phyloP scores from a whole-genome alignment of 2,888 invertebrate species.

The Cabera pusaria region DNA sequence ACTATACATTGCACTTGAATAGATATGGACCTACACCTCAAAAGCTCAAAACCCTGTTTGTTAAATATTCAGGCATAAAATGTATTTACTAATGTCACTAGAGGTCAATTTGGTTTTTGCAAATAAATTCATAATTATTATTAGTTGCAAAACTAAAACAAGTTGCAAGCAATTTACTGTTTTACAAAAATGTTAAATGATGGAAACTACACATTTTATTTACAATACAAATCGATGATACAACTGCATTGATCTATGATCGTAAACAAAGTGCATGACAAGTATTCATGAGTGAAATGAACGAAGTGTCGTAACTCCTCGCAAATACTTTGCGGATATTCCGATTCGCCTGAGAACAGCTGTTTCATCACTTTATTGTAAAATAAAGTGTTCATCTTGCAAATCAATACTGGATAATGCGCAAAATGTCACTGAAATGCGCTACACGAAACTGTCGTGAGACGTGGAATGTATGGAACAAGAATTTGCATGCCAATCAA shows the following conservation, averaged over 20 bases:
- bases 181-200: too few relatives aligned
- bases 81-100: too few relatives aligned
- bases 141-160: too few relatives aligned
- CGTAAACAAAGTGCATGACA: slow-evolving; percentile 9
- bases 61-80: too few relatives aligned
- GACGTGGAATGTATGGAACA: slow-evolving; percentile 49
- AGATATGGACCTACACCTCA: too few relatives aligned
- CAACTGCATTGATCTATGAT: slow-evolving; percentile 16
- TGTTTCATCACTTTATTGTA: slow-evolving; percentile 70
- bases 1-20: too few relatives aligned
- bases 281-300: slow-evolving; percentile 26
- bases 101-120: too few relatives aligned
- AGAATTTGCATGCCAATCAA: slow-evolving; percentile 66
- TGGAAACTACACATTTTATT: too few relatives aligned
- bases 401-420: slow-evolving; percentile 80
- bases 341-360: slow-evolving; percentile 57
- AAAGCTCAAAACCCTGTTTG: too few relatives aligned
- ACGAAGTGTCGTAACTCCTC: slow-evolving; percentile 45
- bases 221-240: too few relatives aligned
- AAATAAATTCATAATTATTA: too few relatives aligned
- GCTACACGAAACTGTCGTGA: slow-evolving; percentile 54
- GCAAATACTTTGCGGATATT: slow-evolving; percentile 38
- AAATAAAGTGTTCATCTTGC: slow-evolving; percentile 68
- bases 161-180: too few relatives aligned
- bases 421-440: slow-evolving; percentile 79